These are phyloP conservation scores for Thamnophis elegans DNA, from an alignment of 2,797 vertebrate species.

Conservation along the genomic window DNA sequence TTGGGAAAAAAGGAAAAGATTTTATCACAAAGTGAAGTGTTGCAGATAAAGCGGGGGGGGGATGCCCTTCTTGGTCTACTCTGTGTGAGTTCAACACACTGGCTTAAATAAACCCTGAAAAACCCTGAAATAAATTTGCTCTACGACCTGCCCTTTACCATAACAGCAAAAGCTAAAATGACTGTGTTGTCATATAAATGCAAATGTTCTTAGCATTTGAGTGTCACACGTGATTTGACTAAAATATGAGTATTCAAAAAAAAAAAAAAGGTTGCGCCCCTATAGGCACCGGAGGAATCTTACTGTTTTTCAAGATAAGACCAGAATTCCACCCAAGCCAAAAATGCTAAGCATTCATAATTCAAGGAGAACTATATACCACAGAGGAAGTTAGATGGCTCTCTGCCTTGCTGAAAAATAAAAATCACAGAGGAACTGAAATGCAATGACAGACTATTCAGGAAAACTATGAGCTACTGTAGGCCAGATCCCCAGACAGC, in stretches of 20 bases:
- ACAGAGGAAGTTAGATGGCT: not conserved
- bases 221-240: not conserved
- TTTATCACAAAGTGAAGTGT: not conserved
- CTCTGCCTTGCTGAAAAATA: not conserved
- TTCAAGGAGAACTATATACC: not conserved
- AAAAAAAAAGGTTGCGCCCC: not conserved
- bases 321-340: not conserved
- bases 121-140: not conserved
- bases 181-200: not conserved
- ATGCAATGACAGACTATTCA: constrained; percentile 7
- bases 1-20: not conserved
- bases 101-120: not conserved
- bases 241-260: not conserved
- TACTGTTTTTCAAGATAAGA: constrained; percentile 1
- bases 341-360: not conserved
- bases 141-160: not conserved
- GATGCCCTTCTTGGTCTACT: not conserved
- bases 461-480: not conserved
- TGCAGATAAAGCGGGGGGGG: not conserved
- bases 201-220: not conserved
- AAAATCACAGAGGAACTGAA: constrained; percentile 9
- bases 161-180: not conserved
- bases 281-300: not conserved
- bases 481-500: not conserved
- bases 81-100: not conserved